These are phyloP conservation scores for Protosalanx chinensis DNA, from an alignment of 2,797 vertebrate species.

Conservation along the genomic window DNA sequence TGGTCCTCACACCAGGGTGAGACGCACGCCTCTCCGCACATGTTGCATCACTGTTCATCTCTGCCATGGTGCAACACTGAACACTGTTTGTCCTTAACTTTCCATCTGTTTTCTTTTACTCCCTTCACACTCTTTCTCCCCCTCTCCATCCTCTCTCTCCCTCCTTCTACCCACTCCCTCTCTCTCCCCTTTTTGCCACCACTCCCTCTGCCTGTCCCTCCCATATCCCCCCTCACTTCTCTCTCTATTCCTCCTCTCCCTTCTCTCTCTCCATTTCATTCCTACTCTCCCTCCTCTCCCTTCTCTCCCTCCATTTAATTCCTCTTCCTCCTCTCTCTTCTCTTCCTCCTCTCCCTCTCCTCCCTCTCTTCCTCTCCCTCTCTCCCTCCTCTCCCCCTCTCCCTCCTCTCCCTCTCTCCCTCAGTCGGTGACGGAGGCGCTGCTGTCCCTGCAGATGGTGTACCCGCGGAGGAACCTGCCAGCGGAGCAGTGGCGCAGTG, in stretches of 20 bases:
- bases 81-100: not conserved
- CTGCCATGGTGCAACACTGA: not conserved
- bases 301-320: too few species aligned
- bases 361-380: not conserved
- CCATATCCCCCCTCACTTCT: not conserved
- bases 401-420: not conserved
- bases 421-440: constrained; percentile 84
- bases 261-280: not conserved
- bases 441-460: constrained; percentile 81
- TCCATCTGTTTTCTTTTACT: not conserved
- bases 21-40: not conserved
- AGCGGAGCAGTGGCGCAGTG: constrained; percentile 85
- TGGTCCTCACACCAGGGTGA: constrained; percentile 87
- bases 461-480: constrained; percentile 84
- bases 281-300: not conserved
- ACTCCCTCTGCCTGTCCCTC: not conserved
- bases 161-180: not conserved
- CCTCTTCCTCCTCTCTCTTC: too few species aligned
- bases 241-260: not conserved
- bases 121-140: too few species aligned
- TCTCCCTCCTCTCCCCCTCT: not conserved
- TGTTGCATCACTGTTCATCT: not conserved
- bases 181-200: not conserved
- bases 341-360: too few species aligned
- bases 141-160: too few species aligned